phyloP scores from a whole-genome alignment of 2,797 vertebrate species.

The Periophthalmus magnuspinnatus region DNA sequence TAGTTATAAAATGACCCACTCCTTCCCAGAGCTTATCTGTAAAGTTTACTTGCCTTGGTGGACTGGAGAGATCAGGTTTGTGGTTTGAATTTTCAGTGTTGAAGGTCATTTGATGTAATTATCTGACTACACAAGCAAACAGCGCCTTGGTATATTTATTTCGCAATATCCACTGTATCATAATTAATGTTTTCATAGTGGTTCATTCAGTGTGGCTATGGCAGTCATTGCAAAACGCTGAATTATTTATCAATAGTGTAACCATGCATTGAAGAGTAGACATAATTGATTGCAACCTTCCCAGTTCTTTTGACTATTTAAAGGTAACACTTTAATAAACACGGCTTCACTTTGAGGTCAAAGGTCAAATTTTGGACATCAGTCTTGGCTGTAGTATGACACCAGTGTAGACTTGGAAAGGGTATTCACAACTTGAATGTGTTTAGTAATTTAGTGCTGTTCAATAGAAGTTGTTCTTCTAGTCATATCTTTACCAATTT shows the following conservation, averaged over 20 bases:
- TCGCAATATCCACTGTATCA: not conserved
- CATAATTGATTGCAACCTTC: not conserved
- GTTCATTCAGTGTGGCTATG: not conserved
- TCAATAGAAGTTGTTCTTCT: no score
- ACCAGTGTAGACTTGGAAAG: no score
- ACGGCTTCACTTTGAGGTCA: not conserved
- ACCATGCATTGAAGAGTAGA: not conserved
- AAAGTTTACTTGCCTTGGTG: constrained; percentile 28
- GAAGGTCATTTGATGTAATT: not conserved
- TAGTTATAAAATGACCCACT: constrained; percentile 38
- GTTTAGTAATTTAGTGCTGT: no score
- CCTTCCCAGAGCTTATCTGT: constrained; percentile 29
- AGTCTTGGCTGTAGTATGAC: not conserved
- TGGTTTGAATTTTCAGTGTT: not conserved
- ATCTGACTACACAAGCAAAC: not conserved
- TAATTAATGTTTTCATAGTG: not conserved
- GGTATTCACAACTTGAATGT: no score
- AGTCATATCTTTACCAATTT: no score
- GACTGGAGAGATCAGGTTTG: not conserved
- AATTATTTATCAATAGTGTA: not conserved
- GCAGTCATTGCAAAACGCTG: not conserved
- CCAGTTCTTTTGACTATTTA: not conserved
- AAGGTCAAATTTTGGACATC: not conserved
- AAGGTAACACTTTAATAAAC: not conserved
- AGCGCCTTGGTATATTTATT: not conserved